phyloP scores from a whole-genome alignment of 2,797 vertebrate species.

The Acanthornis magna region DNA sequence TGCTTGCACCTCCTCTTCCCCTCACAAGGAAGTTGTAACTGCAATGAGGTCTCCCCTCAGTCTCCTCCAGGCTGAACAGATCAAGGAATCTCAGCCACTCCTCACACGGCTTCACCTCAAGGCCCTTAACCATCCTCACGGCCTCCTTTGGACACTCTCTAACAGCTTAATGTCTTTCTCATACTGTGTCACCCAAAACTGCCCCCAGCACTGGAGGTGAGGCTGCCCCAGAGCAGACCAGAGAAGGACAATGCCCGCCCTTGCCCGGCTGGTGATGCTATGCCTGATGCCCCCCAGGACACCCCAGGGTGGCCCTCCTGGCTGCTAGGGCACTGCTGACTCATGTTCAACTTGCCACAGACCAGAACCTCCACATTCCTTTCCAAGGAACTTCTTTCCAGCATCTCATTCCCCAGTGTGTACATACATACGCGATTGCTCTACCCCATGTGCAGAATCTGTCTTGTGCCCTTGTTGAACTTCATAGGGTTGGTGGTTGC shows the following conservation, averaged over 20 bases:
- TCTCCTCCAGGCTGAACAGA: neutral
- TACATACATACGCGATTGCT: neutral
- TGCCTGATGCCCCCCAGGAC: neutral
- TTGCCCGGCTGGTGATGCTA: accelerated
- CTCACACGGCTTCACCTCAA: accelerated
- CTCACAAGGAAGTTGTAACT: accelerated
- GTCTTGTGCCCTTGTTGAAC: neutral
- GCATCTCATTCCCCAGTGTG: too few relatives aligned
- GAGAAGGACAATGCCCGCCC: neutral
- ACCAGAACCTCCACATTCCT: neutral
- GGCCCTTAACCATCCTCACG: accelerated
- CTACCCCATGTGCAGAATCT: neutral
- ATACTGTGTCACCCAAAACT: accelerated
- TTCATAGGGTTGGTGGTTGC: accelerated
- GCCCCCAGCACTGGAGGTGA: neutral
- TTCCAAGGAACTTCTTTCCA: neutral
- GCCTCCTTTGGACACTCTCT: neutral
- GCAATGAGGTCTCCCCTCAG: neutral
- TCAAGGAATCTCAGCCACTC: neutral
- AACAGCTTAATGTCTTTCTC: neutral
- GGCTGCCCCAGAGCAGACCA: accelerated
- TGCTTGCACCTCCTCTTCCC: neutral
- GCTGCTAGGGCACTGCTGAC: neutral
- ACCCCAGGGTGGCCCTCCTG: accelerated
- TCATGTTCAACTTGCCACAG: accelerated